phyloP scores from a whole-genome alignment of 2,797 vertebrate species.

The Ciconia nigra region DNA sequence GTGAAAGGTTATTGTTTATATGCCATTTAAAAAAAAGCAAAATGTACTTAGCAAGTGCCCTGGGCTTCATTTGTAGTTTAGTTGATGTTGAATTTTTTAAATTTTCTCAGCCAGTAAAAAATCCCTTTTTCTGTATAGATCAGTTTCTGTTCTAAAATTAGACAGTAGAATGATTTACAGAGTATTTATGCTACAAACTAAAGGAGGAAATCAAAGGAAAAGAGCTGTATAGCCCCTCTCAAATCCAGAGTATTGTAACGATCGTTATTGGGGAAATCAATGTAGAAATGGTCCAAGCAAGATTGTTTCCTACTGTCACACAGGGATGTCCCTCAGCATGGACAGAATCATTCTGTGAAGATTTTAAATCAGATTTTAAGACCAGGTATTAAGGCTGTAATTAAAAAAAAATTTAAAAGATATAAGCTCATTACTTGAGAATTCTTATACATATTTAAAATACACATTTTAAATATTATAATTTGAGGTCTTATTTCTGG shows the following conservation, averaged over 20 bases:
- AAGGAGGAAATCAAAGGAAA: not conserved
- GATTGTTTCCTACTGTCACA: not conserved
- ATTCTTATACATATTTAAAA: not conserved
- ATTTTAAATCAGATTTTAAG: not conserved
- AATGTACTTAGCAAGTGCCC: slow-evolving; percentile 3
- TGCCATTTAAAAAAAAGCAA: slow-evolving; percentile 28
- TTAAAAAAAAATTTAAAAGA: not conserved
- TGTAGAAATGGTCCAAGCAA: not conserved
- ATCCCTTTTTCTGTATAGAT: slow-evolving; percentile 3
- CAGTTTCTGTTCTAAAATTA: slow-evolving; percentile 19
- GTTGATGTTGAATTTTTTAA: not conserved
- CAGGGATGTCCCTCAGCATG: not conserved
- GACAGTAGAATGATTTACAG: not conserved
- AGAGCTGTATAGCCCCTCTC: not conserved
- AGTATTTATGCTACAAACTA: not conserved
- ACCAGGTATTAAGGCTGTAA: not conserved
- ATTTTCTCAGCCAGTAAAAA: slow-evolving; percentile 43
- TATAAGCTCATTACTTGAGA: not conserved
- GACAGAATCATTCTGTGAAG: not conserved
- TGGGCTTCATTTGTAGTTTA: slow-evolving; percentile 16
- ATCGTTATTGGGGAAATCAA: not conserved
- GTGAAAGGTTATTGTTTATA: slow-evolving; percentile 10
- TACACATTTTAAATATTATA: not conserved
- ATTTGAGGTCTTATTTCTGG: not conserved
- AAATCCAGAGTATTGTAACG: not conserved